Base-by-base conservation (phyloP, 2,888 invertebrate genomes). In the Xestia c-nigrum region DNA sequence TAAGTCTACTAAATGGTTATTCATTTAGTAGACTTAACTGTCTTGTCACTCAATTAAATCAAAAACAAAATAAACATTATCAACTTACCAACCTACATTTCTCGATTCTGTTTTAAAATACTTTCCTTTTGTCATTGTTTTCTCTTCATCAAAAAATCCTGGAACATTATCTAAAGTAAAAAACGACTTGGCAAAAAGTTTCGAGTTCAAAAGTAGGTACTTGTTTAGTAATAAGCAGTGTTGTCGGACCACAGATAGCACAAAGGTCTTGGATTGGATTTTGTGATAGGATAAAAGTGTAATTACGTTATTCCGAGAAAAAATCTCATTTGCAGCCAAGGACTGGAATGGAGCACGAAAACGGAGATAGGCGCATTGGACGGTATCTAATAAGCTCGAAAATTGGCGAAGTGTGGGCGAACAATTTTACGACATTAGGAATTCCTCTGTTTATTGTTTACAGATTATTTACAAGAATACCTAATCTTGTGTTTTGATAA, bases 181-280 rank as follows among this genome's bases (percentile, higher is more conserved):
- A 76, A 82, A 82, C 68, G 55, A 76, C 43, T 79, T 76, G 1
- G 63, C 82, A 63, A 68, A 76, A 81, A 78, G 78, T 78, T 81
- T 38, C 50, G 10, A 76, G 82, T 76, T 82, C 55, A 63, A n/a
- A 76, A 82, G 47, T 79, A 79, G 50, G 38, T 43, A 50, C 68
- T 76, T 83, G 67, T 67, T 79, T 64, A 50, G 83, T 76, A 79
- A 79, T 76, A 79, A 79, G 64, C 77, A 59, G 50, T 59, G 64
- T 83, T 69, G 57, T 76, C 61, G 78, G 78, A 71, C 80, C 83
- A 67, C 83, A 71, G 71, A 78, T 67, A 83, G 55, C 83, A 80
- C 83, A 83, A 70, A 80, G 66, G 66, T 83, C 80, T 83, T 78
- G 83, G 55, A 80, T 83, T 83, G 83, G 80, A 77, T 80, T 80